Conservation (phyloP, 2,797 vertebrate genomes). For the Pseudochaenichthys georgianus region DNA sequence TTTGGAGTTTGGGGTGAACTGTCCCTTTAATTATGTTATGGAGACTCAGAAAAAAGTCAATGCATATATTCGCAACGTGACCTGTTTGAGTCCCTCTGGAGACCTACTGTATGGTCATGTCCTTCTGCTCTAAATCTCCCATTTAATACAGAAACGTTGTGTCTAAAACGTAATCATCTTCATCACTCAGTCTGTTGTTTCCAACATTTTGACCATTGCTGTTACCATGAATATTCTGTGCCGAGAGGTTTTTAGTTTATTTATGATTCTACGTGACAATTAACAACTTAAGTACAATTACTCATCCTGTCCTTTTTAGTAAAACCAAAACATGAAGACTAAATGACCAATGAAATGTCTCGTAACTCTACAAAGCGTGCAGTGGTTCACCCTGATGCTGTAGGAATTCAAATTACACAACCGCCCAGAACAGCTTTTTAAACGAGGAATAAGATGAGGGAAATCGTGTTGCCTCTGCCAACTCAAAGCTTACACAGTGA, state of each 20-base stretch:
- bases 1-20: no score
- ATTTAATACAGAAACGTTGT: neutral
- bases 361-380: neutral
- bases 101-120: neutral
- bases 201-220: neutral
- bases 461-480: slow-evolving; percentile 15
- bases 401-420: slow-evolving; percentile 32
- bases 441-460: slow-evolving; percentile 5
- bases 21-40: neutral
- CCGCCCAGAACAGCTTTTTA: slow-evolving; percentile 15
- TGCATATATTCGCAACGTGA: rapidly evolving
- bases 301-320: neutral
- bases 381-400: slow-evolving; percentile 8
- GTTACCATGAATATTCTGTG: neutral
- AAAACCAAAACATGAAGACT: slow-evolving; percentile 16
- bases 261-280: neutral
- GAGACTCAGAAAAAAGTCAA: neutral
- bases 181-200: neutral
- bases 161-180: neutral
- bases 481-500: neutral
- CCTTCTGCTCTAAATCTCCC: neutral
- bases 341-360: slow-evolving; percentile 10
- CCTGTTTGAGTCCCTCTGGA: neutral
- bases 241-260: neutral
- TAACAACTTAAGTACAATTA: neutral